phyloP scores from a whole-genome alignment of 2,113 vertebrate species.

The Mormyrus iriodes region DNA sequence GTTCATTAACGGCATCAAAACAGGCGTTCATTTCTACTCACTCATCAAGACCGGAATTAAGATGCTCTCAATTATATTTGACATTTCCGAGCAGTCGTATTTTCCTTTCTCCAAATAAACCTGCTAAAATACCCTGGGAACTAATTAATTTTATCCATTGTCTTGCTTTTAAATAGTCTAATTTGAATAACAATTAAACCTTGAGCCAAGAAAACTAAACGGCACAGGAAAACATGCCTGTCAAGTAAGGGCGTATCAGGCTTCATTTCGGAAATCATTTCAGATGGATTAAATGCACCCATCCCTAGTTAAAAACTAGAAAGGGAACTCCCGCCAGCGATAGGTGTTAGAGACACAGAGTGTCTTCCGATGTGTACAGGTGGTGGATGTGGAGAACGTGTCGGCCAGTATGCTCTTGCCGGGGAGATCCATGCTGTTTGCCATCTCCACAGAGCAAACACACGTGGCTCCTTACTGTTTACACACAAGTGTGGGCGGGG shows the following conservation, averaged over 20 bases:
- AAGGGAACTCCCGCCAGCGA: neutral
- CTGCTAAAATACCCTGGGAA: slow-evolving; percentile 31
- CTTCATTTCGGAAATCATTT: slow-evolving; percentile 13
- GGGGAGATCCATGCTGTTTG: neutral
- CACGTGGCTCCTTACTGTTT: neutral
- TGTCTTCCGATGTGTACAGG: neutral
- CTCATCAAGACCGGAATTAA: slow-evolving; percentile 25
- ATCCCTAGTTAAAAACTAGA: too few species aligned
- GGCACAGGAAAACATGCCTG: slow-evolving; percentile 51
- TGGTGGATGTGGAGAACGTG: neutral
- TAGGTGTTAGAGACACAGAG: neutral
- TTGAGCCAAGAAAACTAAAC: slow-evolving; percentile 15
- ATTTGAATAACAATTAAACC: slow-evolving; percentile 29
- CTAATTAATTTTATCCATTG: slow-evolving; percentile 26
- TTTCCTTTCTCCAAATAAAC: slow-evolving; percentile 40
- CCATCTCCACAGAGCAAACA: neutral
- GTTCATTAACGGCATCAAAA: neutral
- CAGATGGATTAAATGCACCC: neutral
- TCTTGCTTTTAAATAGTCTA: slow-evolving; percentile 24
- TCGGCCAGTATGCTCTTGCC: neutral
- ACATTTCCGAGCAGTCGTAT: slow-evolving; percentile 58
- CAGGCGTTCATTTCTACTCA: neutral
- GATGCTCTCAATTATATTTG: slow-evolving; percentile 53
- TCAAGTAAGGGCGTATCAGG: slow-evolving; percentile 48
- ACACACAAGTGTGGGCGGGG: neutral